Evolutionary conservation across 2,113 vertebrate species (phyloP).

Genomic region (Buteo buteo): DNA sequence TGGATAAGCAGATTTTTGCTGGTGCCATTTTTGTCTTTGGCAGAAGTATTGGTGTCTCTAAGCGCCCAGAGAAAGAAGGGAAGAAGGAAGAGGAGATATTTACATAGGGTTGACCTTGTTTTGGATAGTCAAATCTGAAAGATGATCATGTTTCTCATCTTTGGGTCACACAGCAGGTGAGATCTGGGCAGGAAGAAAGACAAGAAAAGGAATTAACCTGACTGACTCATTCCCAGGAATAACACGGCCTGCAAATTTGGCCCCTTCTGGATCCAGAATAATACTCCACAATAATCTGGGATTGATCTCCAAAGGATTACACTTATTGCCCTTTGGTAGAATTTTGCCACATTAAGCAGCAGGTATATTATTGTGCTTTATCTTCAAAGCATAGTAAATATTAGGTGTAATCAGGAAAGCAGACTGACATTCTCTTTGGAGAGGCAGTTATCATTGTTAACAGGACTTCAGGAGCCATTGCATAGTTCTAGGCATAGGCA

Average conservation of each 20-base stretch:
- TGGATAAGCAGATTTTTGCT: not conserved
- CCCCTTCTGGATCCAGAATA: not conserved
- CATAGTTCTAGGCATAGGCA: not conserved
- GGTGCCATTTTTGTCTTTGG: not conserved
- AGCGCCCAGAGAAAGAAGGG: not conserved
- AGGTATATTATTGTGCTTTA: not conserved
- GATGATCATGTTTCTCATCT: not conserved
- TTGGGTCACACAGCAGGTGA: not conserved
- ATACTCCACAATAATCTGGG: not conserved
- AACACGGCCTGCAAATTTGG: not conserved
- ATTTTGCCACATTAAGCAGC: not conserved
- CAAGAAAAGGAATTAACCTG: not conserved
- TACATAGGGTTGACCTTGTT: not conserved
- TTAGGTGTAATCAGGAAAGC: not conserved
- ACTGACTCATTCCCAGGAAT: not conserved
- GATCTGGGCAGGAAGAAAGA: not conserved
- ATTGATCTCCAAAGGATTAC: not conserved
- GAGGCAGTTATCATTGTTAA: not conserved
- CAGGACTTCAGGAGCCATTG: not conserved
- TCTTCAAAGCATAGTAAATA: not conserved
- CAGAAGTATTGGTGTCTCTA: not conserved
- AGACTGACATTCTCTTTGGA: not conserved
- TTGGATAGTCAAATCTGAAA: not conserved
- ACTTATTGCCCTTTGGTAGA: not conserved
- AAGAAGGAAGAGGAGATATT: not conserved